Evolutionary conservation across 2,113 vertebrate genomes (phyloP), one percentile per base, ranked within the genome.

Genomic region (Lycaon pictus): DNA sequence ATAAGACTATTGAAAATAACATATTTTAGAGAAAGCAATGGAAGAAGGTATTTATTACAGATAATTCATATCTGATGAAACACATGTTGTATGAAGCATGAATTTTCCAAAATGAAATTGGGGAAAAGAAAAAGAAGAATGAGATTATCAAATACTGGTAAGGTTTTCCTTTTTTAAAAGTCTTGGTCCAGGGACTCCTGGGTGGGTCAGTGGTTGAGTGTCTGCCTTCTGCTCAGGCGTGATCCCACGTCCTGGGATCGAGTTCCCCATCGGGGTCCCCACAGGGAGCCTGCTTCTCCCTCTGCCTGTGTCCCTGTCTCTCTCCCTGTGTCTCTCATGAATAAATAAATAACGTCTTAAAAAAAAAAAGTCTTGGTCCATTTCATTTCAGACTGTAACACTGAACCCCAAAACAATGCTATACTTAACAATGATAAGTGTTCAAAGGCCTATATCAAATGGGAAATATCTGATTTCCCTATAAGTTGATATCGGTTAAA

Each of bases 1-100:
- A 99, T 98, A 99, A 99, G 12, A 32, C 72, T 60, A 27, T 90
- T 83, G 83, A 79, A 90, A 60, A 56, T 48, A 51, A 71, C 35
- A 76, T 43, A 13, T 65, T 90, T 58, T 95, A 56, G 35, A 56
- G 35, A 69, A 85, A 74, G 29, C 29, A 83, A 56, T 62, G 25
- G 35, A 83, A 93, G 51, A 93, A 32, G 2, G 1, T 71, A 69
- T 69, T 67, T 13, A 88, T 69, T 92, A 62, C n/a, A 92, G 27
- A 55, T 82, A 58, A 86, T 74, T 93, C 20, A 77, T 51, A 4
- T 11, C 35, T 53, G 25, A 91, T 96, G 72, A 90, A 93, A 95
- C 20, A 35, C 11, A 58, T 48, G 13, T 55, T 88, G 11, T 43
- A 22, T 56, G 95, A 67, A 90, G 29, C 32, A 25, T 67, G 10